phyloP scores from a whole-genome alignment of 2,113 vertebrate species.

The Callospermophilus lateralis region DNA sequence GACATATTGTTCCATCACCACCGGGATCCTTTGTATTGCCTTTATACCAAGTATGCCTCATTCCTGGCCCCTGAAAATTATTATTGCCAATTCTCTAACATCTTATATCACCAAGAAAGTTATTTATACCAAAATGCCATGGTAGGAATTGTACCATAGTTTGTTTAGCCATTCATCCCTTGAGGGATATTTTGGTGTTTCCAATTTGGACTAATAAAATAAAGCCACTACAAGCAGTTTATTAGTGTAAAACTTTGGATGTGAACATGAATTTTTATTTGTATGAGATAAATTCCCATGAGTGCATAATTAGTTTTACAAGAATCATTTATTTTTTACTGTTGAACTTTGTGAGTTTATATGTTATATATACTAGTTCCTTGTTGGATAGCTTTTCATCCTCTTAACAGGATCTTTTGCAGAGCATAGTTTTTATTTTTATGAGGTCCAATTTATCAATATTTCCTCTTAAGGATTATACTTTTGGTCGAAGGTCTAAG shows the following conservation, averaged over 20 bases:
- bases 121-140: neutral
- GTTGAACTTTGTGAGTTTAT: slow-evolving; percentile 12
- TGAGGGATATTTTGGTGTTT: slow-evolving; percentile 12
- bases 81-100: neutral
- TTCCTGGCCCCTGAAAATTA: neutral
- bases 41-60: neutral
- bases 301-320: neutral
- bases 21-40: neutral
- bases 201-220: neutral
- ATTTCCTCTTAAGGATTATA: neutral
- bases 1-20: slow-evolving; percentile 6
- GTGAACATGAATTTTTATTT: slow-evolving; percentile 6
- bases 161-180: neutral
- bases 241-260: neutral
- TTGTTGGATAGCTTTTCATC: neutral
- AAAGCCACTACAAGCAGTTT: neutral
- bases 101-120: neutral
- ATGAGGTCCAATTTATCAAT: neutral
- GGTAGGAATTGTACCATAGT: neutral
- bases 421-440: slow-evolving; percentile 8
- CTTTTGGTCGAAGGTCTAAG: neutral
- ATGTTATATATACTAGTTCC: neutral
- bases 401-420: neutral
- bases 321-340: neutral
- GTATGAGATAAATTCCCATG: neutral